phyloP scores from a whole-genome alignment of 2,888 invertebrate genomes.

The Drosophila macrospina region DNA sequence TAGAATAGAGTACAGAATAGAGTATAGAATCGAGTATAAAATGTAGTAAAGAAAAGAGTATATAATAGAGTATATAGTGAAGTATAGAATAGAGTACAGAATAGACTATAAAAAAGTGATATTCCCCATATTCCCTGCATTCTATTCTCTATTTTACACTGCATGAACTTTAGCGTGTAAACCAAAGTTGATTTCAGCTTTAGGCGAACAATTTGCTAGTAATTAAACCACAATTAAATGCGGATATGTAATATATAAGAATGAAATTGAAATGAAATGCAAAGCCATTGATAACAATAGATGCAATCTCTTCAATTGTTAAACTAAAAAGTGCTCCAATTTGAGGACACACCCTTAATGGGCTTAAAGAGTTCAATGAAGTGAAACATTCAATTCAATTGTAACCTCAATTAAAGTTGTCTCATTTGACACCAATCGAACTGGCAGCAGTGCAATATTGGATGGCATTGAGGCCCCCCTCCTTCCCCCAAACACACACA shows the following conservation, averaged over 20 bases:
- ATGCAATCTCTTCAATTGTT: background rate
- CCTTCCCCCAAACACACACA: no score
- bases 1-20: no score
- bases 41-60: no score
- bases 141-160: no score
- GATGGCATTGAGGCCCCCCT: slow-evolving; percentile 35
- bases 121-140: no score
- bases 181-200: background rate
- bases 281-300: slow-evolving; percentile 4
- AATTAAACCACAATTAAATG: background rate
- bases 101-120: no score
- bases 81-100: no score
- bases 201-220: background rate
- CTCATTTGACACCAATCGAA: slow-evolving; percentile 63
- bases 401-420: slow-evolving; percentile 66
- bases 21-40: no score
- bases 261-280: background rate
- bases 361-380: slow-evolving; percentile 23
- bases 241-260: background rate
- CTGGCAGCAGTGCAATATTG: slow-evolving; percentile 32
- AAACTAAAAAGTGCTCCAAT: background rate
- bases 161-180: background rate
- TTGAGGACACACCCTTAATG: slow-evolving; percentile 19
- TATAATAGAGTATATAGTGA: no score
- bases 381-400: slow-evolving; percentile 64